Evolutionary conservation across 1,140 invertebrate genomes (phyloP), one percentile per base, ranked within the genome.

Genomic region (Centruroides sculpturatus): DNA sequence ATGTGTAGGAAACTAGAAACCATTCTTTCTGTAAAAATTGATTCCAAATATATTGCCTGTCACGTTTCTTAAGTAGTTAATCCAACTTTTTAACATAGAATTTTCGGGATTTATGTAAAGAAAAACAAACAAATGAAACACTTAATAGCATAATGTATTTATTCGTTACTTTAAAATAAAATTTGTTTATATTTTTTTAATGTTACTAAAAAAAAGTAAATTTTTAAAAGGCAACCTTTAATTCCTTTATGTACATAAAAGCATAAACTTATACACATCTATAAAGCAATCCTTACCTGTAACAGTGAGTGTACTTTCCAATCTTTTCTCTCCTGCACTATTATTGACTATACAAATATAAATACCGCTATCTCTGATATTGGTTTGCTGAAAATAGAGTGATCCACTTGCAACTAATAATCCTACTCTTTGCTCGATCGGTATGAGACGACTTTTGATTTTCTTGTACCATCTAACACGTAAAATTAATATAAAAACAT

Each of bases 301-400:
- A 62, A 88, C 83, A 66, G 81, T 81, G 61, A 89, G 78, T 53
- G 84, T 83, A 68, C 89, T 83, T 71, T 88, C 84, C 56, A 89
- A 84, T 65, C 83, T 85, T 73, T 91, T 87, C 66, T 85, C 85
- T 12, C 87, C 88, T 3, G 84, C 85, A 10, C 86, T 87, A 71
- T 91, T 92, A 77, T 91, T 91, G 35, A 87, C 85, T 77, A 85
- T 85, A 73, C 89, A 91, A 58, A 90, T 80, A 74, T 89, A 89
- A 68, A 85, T 82, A 52, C 87, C 88, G 0, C 57, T 60, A 55
- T 67, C 66, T 41, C 57, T 34, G 3, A 64, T 64, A 9, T 54
- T 59, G 10, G 66, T 58, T 53, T 67, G 59, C n/a, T 60, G 56
- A 35, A 67, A 67, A 12, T 63, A 62, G 5, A 67, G 49, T 34